Evolutionary conservation across 2,888 invertebrate genomes (phyloP), one percentile per base, ranked within the genome.

Genomic region (Ormyrus pomaceus): DNA sequence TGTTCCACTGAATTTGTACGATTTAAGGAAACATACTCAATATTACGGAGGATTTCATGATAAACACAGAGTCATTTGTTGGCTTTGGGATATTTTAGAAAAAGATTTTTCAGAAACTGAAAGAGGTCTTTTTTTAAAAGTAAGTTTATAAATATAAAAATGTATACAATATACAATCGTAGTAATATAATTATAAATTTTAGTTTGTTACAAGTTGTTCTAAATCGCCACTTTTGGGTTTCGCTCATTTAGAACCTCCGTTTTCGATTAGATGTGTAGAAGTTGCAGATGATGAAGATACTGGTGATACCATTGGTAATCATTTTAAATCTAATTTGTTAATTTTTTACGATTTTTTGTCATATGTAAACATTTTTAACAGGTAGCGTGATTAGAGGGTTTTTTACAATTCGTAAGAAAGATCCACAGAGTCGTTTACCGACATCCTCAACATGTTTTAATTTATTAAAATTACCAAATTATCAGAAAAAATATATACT

Each of bases 11-110:
- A 98, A 99, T 92, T 91, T 99, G 84, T 93, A 94, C 84, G 97
- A 97, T 91, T 91, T 97, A 82, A 93, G 98, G 2, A 95, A 94
- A 74, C 96, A 99, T 92, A 99, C 99, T 9, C 98, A 99, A 91
- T 99, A 99, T 92, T 99, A 99, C 92, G 99, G 99, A 79, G 99
- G 99, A 6, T 99, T 99, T 92, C 99, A 99, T 91, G 97, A 97
- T 93, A 97, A 97, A 81, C 99, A 99, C 92, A 94, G 97, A 84
- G 98, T 99, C 71, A 97, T 99, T 70, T 95, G 96, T 89, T 99
- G 99, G 99, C 93, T 99, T 71, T 99, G 99, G 99, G 98, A 99
- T 91, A 97, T 99, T 86, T 92, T 99, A 83, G 97, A 97, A 86
- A 95, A 97, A 86, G 99, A 99, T 91, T 99, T 99, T 91, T 94